Evolutionary conservation across 2,113 vertebrate genomes (phyloP).

Genomic region (Charina bottae): DNA sequence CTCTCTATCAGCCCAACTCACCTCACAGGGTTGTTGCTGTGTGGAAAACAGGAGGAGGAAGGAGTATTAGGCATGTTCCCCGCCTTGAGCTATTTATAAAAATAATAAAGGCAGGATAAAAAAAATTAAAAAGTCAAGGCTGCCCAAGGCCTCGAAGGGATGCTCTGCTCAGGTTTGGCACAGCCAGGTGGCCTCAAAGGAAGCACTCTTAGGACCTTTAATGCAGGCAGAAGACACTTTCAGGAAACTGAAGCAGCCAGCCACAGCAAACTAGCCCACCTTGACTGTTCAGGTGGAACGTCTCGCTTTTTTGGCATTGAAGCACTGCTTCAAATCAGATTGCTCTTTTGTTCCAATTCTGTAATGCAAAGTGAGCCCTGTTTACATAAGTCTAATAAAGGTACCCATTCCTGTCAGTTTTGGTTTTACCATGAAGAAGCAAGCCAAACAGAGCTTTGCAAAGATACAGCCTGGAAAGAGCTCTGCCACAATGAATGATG

Average conservation of each 20-base stretch:
- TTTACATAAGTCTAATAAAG: background rate
- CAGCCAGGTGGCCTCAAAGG: background rate
- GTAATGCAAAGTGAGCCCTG: background rate
- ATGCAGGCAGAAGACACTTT: background rate
- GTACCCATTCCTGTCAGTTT: background rate
- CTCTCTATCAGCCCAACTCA: too few species aligned
- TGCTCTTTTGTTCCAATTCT: background rate
- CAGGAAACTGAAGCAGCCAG: background rate
- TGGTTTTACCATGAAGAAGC: background rate
- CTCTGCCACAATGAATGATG: background rate
- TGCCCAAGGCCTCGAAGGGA: background rate
- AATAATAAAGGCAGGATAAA: too few species aligned
- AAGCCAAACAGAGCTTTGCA: background rate
- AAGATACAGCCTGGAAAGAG: background rate
- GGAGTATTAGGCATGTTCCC: too few species aligned
- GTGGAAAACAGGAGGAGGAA: too few species aligned
- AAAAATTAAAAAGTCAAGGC: background rate
- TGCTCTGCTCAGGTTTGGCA: background rate
- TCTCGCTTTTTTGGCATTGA: background rate
- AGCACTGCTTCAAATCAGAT: background rate
- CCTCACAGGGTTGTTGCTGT: too few species aligned
- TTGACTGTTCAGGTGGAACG: background rate
- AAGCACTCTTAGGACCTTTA: background rate
- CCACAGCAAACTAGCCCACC: background rate
- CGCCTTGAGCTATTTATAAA: too few species aligned